These are phyloP conservation scores for Melanotaenia nigrans DNA, from an alignment of 2,797 vertebrate species.

Conservation along the genomic window DNA sequence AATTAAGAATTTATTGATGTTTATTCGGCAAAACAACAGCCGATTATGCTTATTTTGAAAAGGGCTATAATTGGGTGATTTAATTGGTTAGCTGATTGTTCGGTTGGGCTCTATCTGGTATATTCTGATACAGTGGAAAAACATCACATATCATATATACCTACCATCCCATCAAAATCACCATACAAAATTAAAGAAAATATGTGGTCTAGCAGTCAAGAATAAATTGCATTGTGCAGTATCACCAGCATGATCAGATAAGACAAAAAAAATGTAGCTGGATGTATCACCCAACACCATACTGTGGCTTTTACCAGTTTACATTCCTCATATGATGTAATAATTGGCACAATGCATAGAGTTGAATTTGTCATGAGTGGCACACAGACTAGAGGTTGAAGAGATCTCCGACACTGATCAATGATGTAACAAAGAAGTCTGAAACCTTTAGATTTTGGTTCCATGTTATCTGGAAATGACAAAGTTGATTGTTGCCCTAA, in stretches of 20 bases:
- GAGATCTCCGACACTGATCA: too few species aligned
- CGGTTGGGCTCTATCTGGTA: too few species aligned
- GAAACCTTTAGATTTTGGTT: background rate
- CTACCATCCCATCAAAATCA: conserved; percentile 35
- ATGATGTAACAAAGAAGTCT: background rate
- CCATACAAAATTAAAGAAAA: conserved; percentile 46
- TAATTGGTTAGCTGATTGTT: too few species aligned
- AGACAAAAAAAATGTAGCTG: background rate
- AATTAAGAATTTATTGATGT: too few species aligned
- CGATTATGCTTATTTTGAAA: too few species aligned
- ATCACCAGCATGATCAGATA: background rate
- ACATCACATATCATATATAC: conserved; percentile 23
- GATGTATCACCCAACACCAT: background rate
- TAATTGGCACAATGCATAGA: too few species aligned
- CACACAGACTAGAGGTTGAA: too few species aligned
- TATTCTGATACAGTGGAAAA: too few species aligned
- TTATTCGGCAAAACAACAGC: too few species aligned
- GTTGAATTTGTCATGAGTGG: too few species aligned
- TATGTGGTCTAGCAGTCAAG: background rate
- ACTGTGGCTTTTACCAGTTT: background rate
- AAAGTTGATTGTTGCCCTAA: background rate
- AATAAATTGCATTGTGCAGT: background rate
- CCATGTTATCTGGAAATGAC: background rate
- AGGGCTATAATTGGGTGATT: too few species aligned
- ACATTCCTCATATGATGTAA: background rate